Conservation (phyloP, 2,113 vertebrate species). For the Aptenodytes forsteri region DNA sequence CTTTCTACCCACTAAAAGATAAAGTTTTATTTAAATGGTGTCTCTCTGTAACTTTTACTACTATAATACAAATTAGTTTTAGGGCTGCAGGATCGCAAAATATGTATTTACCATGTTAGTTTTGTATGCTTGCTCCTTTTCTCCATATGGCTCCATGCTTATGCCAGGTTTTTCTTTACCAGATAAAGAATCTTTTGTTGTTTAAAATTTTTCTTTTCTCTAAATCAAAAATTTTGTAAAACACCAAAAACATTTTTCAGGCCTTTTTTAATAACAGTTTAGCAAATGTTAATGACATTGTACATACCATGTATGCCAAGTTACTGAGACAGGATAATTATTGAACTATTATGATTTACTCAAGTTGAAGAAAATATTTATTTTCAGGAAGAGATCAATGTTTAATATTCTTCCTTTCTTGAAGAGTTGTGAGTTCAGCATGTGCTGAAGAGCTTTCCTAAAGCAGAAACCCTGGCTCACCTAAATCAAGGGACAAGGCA, state of each 20-base stretch:
- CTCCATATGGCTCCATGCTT: not conserved
- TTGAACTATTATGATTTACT: not conserved
- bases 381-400: not conserved
- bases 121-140: not conserved
- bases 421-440: not conserved
- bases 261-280: not conserved
- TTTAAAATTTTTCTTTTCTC: not conserved
- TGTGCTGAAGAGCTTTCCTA: not conserved
- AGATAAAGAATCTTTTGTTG: not conserved
- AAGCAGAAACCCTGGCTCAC: not conserved
- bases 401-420: not conserved
- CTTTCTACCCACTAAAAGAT: not conserved
- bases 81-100: not conserved
- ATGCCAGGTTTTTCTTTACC: not conserved
- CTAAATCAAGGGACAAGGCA: fast-evolving
- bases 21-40: fast-evolving
- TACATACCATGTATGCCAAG: not conserved
- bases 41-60: not conserved
- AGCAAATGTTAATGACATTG: not conserved
- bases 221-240: not conserved
- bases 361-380: not conserved
- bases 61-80: not conserved
- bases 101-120: fast-evolving
- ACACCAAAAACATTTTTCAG: not conserved
- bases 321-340: not conserved